Percentiles rank a stretch among this genome's conserved stretches.
These are phyloP conservation scores for Drosophila parabipectinata DNA, from an alignment of 1,140 invertebrate genomes.

Conservation along the genomic window DNA sequence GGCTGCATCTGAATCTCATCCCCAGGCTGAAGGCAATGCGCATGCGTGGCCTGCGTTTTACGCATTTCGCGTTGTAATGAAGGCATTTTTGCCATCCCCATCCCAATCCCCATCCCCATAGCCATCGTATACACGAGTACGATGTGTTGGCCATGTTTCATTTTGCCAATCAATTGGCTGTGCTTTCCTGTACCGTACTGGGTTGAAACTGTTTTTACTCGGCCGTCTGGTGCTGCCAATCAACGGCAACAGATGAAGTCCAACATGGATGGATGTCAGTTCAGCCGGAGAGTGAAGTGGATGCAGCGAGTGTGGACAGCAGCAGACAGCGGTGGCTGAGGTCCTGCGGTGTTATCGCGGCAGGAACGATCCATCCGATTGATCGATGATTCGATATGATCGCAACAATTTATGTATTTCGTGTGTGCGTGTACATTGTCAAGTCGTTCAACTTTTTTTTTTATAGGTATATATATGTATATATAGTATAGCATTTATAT, in stretches of 20 bases:
- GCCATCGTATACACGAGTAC: slow-evolving; percentile 58
- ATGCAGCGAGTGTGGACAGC: slow-evolving; percentile 69
- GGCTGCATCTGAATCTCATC: slow-evolving; percentile 1
- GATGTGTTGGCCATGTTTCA: slow-evolving; percentile 73
- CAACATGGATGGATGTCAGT: slow-evolving; percentile 54
- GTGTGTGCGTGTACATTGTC: slow-evolving; percentile 73
- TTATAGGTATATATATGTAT: neutral
- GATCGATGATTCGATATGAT: slow-evolving; percentile 76
- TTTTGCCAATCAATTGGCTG: slow-evolving; percentile 72
- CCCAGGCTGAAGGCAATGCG: slow-evolving; percentile 42
- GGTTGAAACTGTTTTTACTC: slow-evolving; percentile 33
- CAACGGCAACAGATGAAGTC: slow-evolving; percentile 69
- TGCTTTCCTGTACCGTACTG: slow-evolving; percentile 9
- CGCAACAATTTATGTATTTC: slow-evolving; percentile 71
- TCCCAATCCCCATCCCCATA: slow-evolving; percentile 7
- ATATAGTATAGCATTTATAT: neutral
- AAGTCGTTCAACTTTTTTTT: slow-evolving; percentile 55
- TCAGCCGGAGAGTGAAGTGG: slow-evolving; percentile 7
- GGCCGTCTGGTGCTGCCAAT: slow-evolving; percentile 62
- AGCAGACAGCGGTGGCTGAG: slow-evolving; percentile 63
- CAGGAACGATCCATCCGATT: slow-evolving; percentile 55
- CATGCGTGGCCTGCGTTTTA: slow-evolving; percentile 76
- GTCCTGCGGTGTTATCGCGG: slow-evolving; percentile 73
- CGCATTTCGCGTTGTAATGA: slow-evolving; percentile 76
- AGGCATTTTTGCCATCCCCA: slow-evolving; percentile 77